Percentiles rank a stretch among this genome's conserved stretches.
phyloP scores from a whole-genome alignment of 2,113 vertebrate species.

The Lampris megalopsis region DNA sequence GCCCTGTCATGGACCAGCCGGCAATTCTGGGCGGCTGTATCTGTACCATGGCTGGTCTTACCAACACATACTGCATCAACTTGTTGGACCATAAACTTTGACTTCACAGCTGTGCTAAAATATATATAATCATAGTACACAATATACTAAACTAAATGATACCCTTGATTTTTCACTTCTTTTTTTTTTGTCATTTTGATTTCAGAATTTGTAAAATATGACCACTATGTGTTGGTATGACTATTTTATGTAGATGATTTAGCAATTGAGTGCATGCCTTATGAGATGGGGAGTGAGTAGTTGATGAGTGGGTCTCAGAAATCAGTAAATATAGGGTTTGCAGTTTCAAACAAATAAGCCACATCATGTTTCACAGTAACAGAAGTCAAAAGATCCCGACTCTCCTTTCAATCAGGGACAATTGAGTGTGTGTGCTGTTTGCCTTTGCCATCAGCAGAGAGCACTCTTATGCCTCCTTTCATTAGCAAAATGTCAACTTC shows the following conservation, averaged over 20 bases:
- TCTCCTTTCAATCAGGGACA: slow-evolving; percentile 43
- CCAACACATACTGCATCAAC: not conserved
- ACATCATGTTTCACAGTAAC: slow-evolving; percentile 8
- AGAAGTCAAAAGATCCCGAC: slow-evolving; percentile 42
- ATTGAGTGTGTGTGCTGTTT: slow-evolving; percentile 68
- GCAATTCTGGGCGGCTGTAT: no score
- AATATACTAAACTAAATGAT: not conserved
- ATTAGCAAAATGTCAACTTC: slow-evolving; percentile 70
- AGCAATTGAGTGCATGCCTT: slow-evolving; percentile 41
- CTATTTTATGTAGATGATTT: slow-evolving; percentile 5
- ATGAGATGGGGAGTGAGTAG: slow-evolving; percentile 23
- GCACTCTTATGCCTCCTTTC: slow-evolving; percentile 66
- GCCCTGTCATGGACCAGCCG: no score
- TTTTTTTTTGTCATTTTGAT: not conserved
- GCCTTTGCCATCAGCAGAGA: slow-evolving; percentile 71
- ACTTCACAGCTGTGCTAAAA: not conserved
- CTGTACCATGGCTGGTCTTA: slow-evolving; percentile 24
- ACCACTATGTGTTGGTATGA: slow-evolving; percentile 21
- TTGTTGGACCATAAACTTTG: not conserved
- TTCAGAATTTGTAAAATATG: not conserved
- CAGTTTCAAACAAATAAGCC: not conserved
- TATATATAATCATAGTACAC: not conserved
- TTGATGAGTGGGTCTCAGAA: slow-evolving; percentile 5
- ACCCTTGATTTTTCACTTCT: not conserved
- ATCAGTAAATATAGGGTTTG: not conserved